phyloP scores from a whole-genome alignment of 1,140 invertebrate species.

The Notospermus geniculatus region DNA sequence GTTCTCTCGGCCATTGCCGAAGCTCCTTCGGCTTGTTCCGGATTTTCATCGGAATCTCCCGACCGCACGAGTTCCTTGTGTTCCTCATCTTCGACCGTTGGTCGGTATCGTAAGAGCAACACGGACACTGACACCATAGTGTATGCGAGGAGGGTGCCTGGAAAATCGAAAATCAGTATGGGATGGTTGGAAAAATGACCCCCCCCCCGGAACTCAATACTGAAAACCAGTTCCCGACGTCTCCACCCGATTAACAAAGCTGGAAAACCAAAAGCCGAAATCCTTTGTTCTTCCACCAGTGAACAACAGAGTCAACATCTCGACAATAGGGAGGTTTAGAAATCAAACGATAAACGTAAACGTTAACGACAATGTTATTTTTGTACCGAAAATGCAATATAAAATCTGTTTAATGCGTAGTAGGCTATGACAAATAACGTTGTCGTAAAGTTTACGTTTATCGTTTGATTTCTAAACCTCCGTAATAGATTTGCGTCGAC shows the following conservation, averaged over 20 bases:
- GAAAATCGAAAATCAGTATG: not conserved
- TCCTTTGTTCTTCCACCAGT: no score
- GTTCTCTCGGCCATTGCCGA: not conserved
- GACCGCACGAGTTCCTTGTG: not conserved
- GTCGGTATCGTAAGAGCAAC: constrained; percentile 65
- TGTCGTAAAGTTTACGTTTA: no score
- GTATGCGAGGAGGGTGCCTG: constrained; percentile 77
- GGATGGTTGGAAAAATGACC: not conserved
- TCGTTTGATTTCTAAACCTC: no score
- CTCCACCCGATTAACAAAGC: no score
- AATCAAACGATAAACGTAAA: no score
- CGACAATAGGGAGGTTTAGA: no score
- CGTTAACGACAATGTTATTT: no score
- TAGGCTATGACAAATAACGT: not conserved
- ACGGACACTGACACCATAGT: constrained; percentile 83
- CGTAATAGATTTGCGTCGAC: no score
- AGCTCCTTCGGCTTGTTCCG: not conserved
- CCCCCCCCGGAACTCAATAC: not conserved
- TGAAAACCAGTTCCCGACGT: not conserved
- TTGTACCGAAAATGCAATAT: no score
- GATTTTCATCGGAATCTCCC: not conserved
- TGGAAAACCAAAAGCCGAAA: no score
- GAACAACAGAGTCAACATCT: no score
- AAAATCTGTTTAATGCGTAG: not conserved
- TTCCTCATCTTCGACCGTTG: constrained; percentile 1